These are phyloP conservation scores for Girardinichthys multiradiatus DNA, from an alignment of 2,113 vertebrate genomes.

Conservation along the genomic window DNA sequence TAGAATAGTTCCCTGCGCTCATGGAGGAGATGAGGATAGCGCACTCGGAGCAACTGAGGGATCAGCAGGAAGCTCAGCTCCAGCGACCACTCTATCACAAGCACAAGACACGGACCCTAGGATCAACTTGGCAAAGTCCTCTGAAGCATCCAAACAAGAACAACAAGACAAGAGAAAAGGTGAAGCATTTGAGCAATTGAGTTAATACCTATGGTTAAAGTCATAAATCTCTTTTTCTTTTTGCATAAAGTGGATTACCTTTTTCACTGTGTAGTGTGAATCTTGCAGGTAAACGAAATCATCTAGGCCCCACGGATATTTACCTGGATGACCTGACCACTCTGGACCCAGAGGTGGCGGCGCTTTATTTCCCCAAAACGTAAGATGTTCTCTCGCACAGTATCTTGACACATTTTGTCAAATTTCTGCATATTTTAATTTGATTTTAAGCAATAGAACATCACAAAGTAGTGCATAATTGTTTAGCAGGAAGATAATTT, in stretches of 20 bases:
- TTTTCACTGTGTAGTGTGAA: not conserved
- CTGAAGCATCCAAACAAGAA: constrained; percentile 57
- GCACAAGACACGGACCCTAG: not conserved
- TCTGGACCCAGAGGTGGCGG: constrained; percentile 81
- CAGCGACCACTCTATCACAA: constrained; percentile 19
- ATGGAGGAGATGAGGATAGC: constrained; percentile 50
- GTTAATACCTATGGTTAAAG: not conserved
- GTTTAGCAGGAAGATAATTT: no score
- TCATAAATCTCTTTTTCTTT: not conserved
- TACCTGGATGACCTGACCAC: constrained; percentile 85
- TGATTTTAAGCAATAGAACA: no score
- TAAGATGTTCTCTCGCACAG: constrained; percentile 45
- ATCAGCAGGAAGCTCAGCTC: constrained; percentile 1
- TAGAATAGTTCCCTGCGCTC: constrained; percentile 49
- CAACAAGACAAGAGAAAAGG: constrained; percentile 75
- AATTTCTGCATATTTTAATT: not conserved
- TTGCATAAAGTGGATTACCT: not conserved
- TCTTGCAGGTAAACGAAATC: constrained; percentile 77
- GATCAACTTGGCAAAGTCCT: constrained; percentile 1
- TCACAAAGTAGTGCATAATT: no score
- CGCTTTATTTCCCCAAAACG: constrained; percentile 88
- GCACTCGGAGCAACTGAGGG: constrained; percentile 6
- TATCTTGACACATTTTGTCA: not conserved
- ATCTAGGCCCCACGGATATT: constrained; percentile 84
- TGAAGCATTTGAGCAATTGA: constrained; percentile 24